A percentile compares a stretch with the other conserved stretches of the same genome.
phyloP scores from a whole-genome alignment of 2,888 invertebrate species.

The Dromius quadrimaculatus region DNA sequence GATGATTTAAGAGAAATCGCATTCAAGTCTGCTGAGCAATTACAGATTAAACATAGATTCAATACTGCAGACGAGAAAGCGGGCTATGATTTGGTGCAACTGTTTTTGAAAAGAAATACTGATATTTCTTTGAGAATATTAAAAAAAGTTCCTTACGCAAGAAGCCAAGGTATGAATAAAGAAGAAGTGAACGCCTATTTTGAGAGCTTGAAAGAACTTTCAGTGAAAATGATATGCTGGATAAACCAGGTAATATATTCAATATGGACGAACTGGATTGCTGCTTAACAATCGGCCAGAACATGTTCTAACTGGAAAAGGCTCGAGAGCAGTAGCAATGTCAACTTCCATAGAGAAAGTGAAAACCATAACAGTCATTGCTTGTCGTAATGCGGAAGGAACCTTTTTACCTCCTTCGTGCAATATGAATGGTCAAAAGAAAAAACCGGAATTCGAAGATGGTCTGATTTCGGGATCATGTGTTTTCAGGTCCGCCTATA shows the following conservation, averaged over 20 bases:
- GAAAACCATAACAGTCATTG: conserved; percentile 60
- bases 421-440: conserved; percentile 59
- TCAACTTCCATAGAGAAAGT: conserved; percentile 58
- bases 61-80: conserved; percentile 42
- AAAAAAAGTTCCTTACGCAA: conserved; percentile 46
- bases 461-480: conserved; percentile 56
- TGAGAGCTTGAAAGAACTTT: conserved; percentile 50
- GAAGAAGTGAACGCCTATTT: conserved; percentile 52
- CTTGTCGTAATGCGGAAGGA: conserved; percentile 62
- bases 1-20: conserved; percentile 50
- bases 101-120: conserved; percentile 45
- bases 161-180: conserved; percentile 50
- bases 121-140: conserved; percentile 47
- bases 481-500: conserved; percentile 56
- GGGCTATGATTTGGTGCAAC: conserved; percentile 47
- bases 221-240: conserved; percentile 55
- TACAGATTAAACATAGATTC: conserved; percentile 45
- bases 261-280: conserved; percentile 56
- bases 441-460: conserved; percentile 57
- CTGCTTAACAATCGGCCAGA: conserved; percentile 47
- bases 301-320: conserved; percentile 56
- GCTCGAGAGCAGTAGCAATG: conserved; percentile 56
- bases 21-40: conserved; percentile 33
- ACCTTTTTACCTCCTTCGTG: conserved; percentile 58
- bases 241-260: conserved; percentile 56